These are phyloP conservation scores for Montifringilla adamsi DNA, from an alignment of 2,113 vertebrate genomes.

Conservation along the genomic window DNA sequence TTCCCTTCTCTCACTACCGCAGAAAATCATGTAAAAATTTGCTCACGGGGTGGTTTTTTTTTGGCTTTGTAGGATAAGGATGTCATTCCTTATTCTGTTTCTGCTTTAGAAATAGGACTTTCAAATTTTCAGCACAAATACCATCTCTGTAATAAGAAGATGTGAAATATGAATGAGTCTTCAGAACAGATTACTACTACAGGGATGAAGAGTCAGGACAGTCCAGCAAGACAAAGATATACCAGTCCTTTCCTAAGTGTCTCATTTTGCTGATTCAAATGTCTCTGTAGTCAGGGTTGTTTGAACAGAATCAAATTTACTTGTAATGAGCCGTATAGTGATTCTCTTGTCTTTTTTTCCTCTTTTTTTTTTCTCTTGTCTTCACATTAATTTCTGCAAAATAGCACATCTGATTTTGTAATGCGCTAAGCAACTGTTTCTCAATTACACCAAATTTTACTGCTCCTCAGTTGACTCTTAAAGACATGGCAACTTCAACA, in stretches of 20 bases:
- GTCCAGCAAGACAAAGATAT: slow-evolving; percentile 11
- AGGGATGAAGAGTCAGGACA: not conserved
- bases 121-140: not conserved
- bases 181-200: not conserved
- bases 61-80: not conserved
- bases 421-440: slow-evolving; percentile 36
- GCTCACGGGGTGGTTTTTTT: fast-evolving
- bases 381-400: slow-evolving; percentile 45
- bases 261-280: slow-evolving; percentile 51
- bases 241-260: not conserved
- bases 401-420: slow-evolving; percentile 45
- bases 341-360: not conserved
- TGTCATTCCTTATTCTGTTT: not conserved
- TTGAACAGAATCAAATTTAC: slow-evolving; percentile 57
- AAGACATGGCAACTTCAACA: not conserved
- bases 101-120: not conserved
- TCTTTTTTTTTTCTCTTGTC: not conserved
- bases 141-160: not conserved
- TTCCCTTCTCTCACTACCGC: not conserved
- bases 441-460: slow-evolving; percentile 44
- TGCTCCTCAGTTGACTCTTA: slow-evolving; percentile 25
- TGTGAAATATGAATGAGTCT: not conserved
- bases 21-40: not conserved
- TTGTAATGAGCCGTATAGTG: slow-evolving; percentile 53
- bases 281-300: slow-evolving; percentile 38